Base-by-base conservation (phyloP, 2,888 invertebrate genomes). In the Dryomyza anilis region DNA sequence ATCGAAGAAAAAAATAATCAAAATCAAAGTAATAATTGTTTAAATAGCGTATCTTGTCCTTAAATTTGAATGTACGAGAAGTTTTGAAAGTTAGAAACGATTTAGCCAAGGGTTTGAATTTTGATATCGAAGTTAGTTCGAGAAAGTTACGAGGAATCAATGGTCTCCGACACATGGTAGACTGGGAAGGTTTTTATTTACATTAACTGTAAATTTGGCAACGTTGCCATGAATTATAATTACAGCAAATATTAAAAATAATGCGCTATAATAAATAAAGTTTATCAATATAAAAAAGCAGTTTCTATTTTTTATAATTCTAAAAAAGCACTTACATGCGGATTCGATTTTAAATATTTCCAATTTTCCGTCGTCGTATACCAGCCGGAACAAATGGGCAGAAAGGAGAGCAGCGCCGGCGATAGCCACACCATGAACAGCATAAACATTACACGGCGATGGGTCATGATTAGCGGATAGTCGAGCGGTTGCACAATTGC, bases 351-450 rank as follows among this genome's bases (percentile, higher is more conserved):
- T 68, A 91, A 85, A 80, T 88, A 90, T 71, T 86, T 86, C 74
- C 91, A 85, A 78, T 94, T 93, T 71, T 93, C 91, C 56, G 87
- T 86, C 0, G 96, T 96, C 1, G 96, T 95, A 83, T 97, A 97
- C 92, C 96, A 94, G 25, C 94, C 96, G 84, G 95, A 91, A 81
- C 96, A 96, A 68, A 97, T 96, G 4, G 97, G 97, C 21, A 96
- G 87, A 82, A 96, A 96, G 1, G 96, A 96, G 61, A 97, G 91
- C 64, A 96, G 83, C 0, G 94, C 94, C 1, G 96, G 96, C 63
- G 94, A 92, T 72, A 93, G 89, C 97, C 97, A 97, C 0, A 95
- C 96, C 6, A 92, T 89, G 16, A 91, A 88, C 65, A 95, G 82
- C 94, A 94, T 94, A 27, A 93, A 86, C 0, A 89, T 89, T 1